Conservation (phyloP, 1,140 invertebrate genomes). For the Platorchestia sp. region DNA sequence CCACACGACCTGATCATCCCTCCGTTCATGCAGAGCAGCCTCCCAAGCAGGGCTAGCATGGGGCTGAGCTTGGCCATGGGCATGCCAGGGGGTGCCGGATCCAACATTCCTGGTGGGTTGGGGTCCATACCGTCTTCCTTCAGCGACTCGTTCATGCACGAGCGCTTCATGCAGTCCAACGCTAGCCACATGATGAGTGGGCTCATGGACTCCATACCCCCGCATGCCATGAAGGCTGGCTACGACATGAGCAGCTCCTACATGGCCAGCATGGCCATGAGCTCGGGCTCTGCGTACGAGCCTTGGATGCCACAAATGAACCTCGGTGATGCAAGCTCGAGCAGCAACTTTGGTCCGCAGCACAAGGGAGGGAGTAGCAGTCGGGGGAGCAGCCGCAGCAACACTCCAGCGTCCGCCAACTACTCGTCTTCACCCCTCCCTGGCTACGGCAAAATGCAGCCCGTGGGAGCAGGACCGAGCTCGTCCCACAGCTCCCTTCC, state of each 20-base stretch:
- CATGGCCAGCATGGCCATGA: neutral
- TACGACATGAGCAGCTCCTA: neutral
- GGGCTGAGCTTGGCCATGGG: neutral
- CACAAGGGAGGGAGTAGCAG: neutral
- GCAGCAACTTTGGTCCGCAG: neutral
- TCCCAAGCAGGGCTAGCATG: neutral
- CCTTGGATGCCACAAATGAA: conserved; percentile 30
- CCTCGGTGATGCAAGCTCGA: neutral
- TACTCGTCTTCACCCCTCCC: neutral
- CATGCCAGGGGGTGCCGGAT: neutral
- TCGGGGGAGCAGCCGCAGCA: neutral
- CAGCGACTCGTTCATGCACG: neutral
- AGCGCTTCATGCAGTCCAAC: neutral
- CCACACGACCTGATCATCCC: neutral
- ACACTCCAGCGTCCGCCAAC: conserved; percentile 18
- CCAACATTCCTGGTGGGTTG: neutral
- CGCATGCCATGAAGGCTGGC: neutral
- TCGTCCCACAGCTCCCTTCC: too few relatives aligned
- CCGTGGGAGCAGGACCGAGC: neutral
- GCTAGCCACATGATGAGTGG: conserved; percentile 40
- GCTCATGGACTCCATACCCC: neutral
- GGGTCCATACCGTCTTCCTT: neutral
- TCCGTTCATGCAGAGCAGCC: neutral
- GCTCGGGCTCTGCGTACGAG: neutral
- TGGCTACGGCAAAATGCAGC: neutral